Conservation (phyloP, 2,113 vertebrate species). For the Nyctereutes procyonoides region DNA sequence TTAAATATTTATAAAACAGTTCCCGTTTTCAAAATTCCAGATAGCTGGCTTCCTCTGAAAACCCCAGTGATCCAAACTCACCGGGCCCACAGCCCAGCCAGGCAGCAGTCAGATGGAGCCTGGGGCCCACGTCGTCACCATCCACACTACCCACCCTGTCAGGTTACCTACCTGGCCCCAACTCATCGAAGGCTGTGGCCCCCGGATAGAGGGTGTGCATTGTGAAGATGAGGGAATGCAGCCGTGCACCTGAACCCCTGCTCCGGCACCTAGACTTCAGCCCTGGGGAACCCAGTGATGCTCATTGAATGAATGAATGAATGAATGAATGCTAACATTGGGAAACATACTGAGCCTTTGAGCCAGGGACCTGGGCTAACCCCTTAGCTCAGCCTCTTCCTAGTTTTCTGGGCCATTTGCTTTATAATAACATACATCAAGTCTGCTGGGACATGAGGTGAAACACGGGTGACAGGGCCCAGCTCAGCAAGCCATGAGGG, state of each 20-base stretch:
- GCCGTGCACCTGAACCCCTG: fast-evolving
- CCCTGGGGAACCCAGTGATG: background rate
- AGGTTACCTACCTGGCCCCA: background rate
- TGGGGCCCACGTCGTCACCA: fast-evolving
- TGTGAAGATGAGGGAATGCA: fast-evolving
- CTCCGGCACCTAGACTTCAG: fast-evolving
- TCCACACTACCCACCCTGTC: fast-evolving
- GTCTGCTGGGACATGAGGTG: background rate
- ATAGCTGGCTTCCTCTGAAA: background rate
- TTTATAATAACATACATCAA: fast-evolving
- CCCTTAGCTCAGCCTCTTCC: background rate
- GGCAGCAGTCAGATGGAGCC: fast-evolving
- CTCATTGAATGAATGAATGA: too few relatives aligned
- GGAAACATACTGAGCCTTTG: background rate
- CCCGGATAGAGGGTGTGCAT: too few relatives aligned
- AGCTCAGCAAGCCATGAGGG: background rate
- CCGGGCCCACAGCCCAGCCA: fast-evolving
- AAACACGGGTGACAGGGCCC: background rate
- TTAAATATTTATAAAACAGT: background rate
- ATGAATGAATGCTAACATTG: fast-evolving
- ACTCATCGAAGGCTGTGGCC: fast-evolving
- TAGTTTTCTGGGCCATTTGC: background rate
- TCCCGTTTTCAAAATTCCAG: background rate
- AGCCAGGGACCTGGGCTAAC: background rate
- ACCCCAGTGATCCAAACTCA: background rate